Base-by-base conservation (phyloP, 2,888 invertebrate species). In the Pristionchus exspectatus region DNA sequence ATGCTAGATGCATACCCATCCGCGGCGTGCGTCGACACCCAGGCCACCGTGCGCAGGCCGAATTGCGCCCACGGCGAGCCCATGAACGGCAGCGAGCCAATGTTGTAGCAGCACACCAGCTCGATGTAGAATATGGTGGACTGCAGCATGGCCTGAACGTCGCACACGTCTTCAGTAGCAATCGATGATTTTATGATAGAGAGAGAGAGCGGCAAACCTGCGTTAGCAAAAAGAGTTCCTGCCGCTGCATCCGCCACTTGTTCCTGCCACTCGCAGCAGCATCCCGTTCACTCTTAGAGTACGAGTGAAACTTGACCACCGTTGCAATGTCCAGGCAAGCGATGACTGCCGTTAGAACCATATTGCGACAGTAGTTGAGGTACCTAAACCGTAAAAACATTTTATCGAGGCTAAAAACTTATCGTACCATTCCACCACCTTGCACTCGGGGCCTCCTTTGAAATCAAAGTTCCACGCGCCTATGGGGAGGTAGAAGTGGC, bases 321-420 rank as follows among this genome's bases (percentile, higher is more conserved):
- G 69, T 87, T 0, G 59, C n/a, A 12, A 69, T 69, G 38, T 87
- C 87, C n/a, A 87, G 10, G 27, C n/a, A 21, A 2, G 69, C 87
- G n/a, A 87, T 87, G n/a, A n/a, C 24, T 9, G 87, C 87, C 30
- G 87, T 87, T 5, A 87, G 44, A 21, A 87, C 9, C 87, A 87
- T 87, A 50, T 87, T 87, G 44, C 87, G 63, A 16, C 87, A 87
- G 69, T 87, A 87, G 87, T 87, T 87, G 5, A 87, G 50, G 87
- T 87, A 87, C 87, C 87, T 87, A 16, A 38, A 33, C 3, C 38
- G 2, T 33, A 9, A 12, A 3, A 10, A 2, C 30, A 77, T 74
- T 24, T 16, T 12, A 4, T 24, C 18, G 16, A 33, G 12, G 9
- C 21, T 77, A 0, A 24, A 50, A 50, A 12, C 4, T 24, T 24